Percentiles rank a stretch among this genome's conserved stretches.
Evolutionary conservation across 2,113 vertebrate genomes (phyloP).

Genomic region (Danionella cerebrum): DNA sequence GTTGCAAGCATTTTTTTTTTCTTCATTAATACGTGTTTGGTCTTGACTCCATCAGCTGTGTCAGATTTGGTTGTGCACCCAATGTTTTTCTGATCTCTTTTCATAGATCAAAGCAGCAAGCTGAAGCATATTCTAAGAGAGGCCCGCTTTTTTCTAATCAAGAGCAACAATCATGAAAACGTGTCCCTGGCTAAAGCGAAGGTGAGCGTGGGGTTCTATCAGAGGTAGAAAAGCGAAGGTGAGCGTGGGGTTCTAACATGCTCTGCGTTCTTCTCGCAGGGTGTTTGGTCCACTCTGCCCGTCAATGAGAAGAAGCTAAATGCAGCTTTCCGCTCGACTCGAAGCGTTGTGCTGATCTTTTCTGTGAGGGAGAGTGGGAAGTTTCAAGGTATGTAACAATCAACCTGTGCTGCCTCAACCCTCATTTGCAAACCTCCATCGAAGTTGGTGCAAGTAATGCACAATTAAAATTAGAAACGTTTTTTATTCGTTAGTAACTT

Average conservation of each 20-base stretch:
- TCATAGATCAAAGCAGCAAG: constrained; percentile 86
- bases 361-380: constrained; percentile 98
- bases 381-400: constrained; percentile 82
- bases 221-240: constrained; percentile 84
- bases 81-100: constrained; percentile 29
- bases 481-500: too few relatives aligned
- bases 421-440: too few relatives aligned
- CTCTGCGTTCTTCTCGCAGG: constrained; percentile 58
- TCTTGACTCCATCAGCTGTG: too few relatives aligned
- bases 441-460: too few relatives aligned
- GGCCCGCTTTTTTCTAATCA: constrained; percentile 94
- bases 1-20: too few relatives aligned
- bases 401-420: neutral
- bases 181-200: constrained; percentile 97
- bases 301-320: constrained; percentile 98
- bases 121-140: constrained; percentile 91
- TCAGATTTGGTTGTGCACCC: too few relatives aligned
- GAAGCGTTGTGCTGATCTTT: constrained; percentile 91
- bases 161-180: constrained; percentile 98
- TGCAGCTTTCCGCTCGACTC: constrained; percentile 81
- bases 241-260: neutral
- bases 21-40: too few relatives aligned
- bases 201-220: constrained; percentile 56
- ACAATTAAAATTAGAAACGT: too few relatives aligned
- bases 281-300: constrained; percentile 97